These are phyloP conservation scores for Cathartes aura DNA, from an alignment of 2,113 vertebrate species.

Conservation along the genomic window DNA sequence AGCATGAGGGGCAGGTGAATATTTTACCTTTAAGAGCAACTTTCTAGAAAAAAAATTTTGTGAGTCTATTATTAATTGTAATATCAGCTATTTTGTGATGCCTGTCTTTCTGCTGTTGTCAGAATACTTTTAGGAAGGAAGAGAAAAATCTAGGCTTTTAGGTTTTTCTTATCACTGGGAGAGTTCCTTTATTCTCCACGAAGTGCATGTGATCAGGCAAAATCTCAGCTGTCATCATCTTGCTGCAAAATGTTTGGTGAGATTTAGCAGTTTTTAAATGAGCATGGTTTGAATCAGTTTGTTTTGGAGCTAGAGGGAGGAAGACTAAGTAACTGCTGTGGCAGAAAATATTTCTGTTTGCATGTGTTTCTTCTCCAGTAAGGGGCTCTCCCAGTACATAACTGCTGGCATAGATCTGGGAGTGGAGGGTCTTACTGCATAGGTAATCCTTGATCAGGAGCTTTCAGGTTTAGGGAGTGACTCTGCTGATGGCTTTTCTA, in stretches of 20 bases:
- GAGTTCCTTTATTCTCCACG: neutral
- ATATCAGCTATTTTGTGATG: neutral
- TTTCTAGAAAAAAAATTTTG: neutral
- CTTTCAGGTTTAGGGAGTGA: neutral
- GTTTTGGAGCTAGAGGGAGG: neutral
- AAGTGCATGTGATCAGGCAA: too few species aligned
- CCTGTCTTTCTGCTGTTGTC: neutral
- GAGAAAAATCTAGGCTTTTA: neutral
- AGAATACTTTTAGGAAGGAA: neutral
- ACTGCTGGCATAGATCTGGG: neutral
- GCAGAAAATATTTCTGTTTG: neutral
- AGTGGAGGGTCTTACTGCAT: neutral
- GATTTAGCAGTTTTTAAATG: neutral
- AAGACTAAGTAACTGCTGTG: neutral
- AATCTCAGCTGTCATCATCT: neutral
- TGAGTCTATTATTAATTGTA: neutral
- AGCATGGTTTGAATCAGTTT: neutral
- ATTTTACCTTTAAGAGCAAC: neutral
- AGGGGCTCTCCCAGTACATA: neutral
- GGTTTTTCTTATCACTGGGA: neutral
- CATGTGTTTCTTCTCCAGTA: neutral
- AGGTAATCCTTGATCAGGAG: neutral
- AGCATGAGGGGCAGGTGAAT: neutral
- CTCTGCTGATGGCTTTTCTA: neutral
- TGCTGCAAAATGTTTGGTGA: neutral